phyloP scores from a whole-genome alignment of 2,113 vertebrate species.

The Hydropotes inermis region DNA sequence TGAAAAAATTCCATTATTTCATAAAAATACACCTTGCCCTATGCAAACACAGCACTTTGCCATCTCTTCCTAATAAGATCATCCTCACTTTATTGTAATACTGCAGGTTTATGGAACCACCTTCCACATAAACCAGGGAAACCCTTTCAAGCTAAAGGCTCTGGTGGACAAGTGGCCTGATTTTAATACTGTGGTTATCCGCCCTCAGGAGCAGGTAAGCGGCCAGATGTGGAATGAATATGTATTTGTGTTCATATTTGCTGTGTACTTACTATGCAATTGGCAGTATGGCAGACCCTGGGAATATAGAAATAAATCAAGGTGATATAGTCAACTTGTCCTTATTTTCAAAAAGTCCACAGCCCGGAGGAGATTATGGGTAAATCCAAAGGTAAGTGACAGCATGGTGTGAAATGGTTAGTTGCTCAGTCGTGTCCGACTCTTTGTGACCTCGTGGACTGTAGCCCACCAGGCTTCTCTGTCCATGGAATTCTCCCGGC shows the following conservation, averaged over 20 bases:
- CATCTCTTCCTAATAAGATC: not conserved
- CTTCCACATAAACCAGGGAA: constrained; percentile 54
- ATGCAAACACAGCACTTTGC: not conserved
- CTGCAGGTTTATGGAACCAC: constrained; percentile 44
- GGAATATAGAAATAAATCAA: not conserved
- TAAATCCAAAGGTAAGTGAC: not conserved
- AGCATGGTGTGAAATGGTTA: not conserved
- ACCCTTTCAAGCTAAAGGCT: constrained; percentile 52
- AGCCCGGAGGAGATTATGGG: not conserved
- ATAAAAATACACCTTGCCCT: not conserved
- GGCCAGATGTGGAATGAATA: not conserved
- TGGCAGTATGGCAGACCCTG: not conserved
- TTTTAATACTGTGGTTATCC: constrained; percentile 50
- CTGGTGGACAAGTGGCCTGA: constrained; percentile 60
- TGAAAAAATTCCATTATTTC: not conserved
- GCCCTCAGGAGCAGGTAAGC: constrained; percentile 47
- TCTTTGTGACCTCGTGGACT: not conserved
- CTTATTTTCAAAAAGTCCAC: not conserved
- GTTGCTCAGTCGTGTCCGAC: not conserved
- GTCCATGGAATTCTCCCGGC: not conserved
- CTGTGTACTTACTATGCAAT: not conserved
- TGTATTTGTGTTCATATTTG: too few species aligned
- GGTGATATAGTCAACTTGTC: not conserved
- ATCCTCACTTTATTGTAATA: not conserved
- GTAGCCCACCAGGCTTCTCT: not conserved